Percentiles rank a stretch among this genome's conserved stretches.
Conservation (phyloP, 2,113 vertebrate genomes). For the Vimba vimba region DNA sequence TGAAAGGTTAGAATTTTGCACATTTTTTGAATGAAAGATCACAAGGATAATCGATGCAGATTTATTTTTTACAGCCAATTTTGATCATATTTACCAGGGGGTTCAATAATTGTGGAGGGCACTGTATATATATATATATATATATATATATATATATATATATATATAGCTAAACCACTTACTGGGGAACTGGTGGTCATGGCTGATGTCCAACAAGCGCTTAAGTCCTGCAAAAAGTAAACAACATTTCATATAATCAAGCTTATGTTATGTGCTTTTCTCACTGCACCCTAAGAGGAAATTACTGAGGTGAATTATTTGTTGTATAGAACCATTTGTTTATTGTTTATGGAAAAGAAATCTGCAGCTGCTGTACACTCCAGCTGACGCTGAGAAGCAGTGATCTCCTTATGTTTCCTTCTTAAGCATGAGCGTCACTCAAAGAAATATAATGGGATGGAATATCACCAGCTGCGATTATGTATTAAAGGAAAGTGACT, state of each 20-base stretch:
- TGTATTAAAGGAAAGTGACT: conserved; percentile 57
- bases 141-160: no score
- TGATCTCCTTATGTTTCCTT: conserved; percentile 3
- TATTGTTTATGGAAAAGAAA: neutral
- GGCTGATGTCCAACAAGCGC: conserved; percentile 90
- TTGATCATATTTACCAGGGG: no score
- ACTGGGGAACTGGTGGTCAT: conserved; percentile 94
- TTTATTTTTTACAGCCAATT: no score
- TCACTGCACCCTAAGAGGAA: neutral
- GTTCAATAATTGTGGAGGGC: no score
- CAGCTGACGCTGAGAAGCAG: neutral
- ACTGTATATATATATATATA: no score
- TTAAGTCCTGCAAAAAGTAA: conserved; percentile 82
- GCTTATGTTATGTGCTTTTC: neutral
- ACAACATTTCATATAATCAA: conserved; percentile 16
- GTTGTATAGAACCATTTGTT: neutral
- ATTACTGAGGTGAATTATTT: neutral
- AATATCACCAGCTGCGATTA: conserved; percentile 37
- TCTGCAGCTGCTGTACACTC: neutral
- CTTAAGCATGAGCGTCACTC: conserved; percentile 35
- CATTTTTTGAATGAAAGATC: no score
- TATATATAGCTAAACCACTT: conserved; percentile 62
- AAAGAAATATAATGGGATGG: conserved; percentile 43
- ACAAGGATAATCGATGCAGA: no score
- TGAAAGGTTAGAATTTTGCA: no score